A percentile compares a stretch with the other conserved stretches of the same genome.
phyloP scores from a whole-genome alignment of 2,113 vertebrate genomes.

The Ailurus styani region DNA sequence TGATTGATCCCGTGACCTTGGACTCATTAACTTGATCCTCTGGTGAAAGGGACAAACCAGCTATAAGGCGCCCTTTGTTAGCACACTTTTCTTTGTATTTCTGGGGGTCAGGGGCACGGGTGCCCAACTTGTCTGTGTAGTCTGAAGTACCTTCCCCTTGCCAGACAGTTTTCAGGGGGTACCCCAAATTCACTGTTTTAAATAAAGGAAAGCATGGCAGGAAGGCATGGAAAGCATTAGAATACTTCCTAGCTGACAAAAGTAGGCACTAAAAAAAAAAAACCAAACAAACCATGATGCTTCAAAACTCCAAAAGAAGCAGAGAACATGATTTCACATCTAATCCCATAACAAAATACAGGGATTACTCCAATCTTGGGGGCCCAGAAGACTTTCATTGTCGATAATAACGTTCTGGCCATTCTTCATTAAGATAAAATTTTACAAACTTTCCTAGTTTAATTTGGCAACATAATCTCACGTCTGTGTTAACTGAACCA shows the following conservation, averaged over 20 bases:
- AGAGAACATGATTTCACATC: background rate
- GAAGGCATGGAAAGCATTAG: background rate
- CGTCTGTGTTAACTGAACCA: background rate
- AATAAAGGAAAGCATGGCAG: background rate
- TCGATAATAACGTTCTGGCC: background rate
- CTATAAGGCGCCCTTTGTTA: constrained; percentile 18
- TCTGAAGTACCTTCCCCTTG: background rate
- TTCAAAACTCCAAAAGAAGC: background rate
- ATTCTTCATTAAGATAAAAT: background rate
- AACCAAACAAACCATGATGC: background rate
- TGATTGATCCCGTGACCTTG: constrained; percentile 40
- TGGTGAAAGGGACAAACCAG: background rate
- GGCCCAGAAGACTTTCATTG: background rate
- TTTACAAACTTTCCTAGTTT: background rate
- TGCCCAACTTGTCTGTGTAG: background rate
- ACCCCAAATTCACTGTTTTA: background rate
- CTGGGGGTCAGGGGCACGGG: background rate
- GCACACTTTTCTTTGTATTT: background rate
- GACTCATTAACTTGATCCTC: constrained; percentile 42
- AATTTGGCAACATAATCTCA: too few relatives aligned
- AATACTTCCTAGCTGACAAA: background rate
- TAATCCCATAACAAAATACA: too few relatives aligned
- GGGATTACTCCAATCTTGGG: too few relatives aligned
- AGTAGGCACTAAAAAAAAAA: background rate
- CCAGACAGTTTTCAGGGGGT: background rate